phyloP scores from a whole-genome alignment of 2,888 invertebrate genomes.

The Horisme vitalbata region DNA sequence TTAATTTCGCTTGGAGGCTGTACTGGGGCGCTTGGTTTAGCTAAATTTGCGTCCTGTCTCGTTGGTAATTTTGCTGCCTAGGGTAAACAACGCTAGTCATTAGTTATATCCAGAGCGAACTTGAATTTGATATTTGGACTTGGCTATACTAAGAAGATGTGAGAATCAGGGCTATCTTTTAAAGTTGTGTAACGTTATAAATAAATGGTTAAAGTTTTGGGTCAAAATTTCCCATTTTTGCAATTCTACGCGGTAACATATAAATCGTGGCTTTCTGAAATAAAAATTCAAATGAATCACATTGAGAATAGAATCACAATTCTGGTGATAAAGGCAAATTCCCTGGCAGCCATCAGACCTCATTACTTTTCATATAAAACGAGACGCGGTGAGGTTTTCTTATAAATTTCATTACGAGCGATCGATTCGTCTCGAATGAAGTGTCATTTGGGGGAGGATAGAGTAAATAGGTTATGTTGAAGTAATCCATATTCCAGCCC shows the following conservation, averaged over 20 bases:
- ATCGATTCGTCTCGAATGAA: slow-evolving; percentile 50
- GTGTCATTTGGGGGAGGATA: slow-evolving; percentile 9
- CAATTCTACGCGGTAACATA: slow-evolving; percentile 3
- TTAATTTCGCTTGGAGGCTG: slow-evolving; percentile 69
- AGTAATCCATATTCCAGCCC: neutral
- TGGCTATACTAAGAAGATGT: no score
- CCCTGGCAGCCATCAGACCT: slow-evolving; percentile 54
- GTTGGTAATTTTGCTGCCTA: slow-evolving; percentile 43
- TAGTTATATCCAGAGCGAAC: slow-evolving; percentile 10
- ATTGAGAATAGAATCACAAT: slow-evolving; percentile 47
- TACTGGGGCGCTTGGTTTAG: slow-evolving; percentile 54
- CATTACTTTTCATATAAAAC: slow-evolving; percentile 60
- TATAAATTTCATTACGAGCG: slow-evolving; percentile 66
- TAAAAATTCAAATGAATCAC: slow-evolving; percentile 47
- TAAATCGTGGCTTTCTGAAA: slow-evolving; percentile 28
- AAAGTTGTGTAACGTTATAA: no score
- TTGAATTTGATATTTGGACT: no score
- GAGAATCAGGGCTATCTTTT: no score
- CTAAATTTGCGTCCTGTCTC: slow-evolving; percentile 61
- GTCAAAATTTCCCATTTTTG: neutral
- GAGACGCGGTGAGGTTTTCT: slow-evolving; percentile 56
- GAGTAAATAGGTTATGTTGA: slow-evolving; percentile 1
- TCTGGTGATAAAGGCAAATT: slow-evolving; percentile 46
- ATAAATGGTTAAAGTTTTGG: neutral
- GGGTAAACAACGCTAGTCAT: slow-evolving; percentile 35